Evolutionary conservation across 92 coral and sea anemone species (phyloP), one percentile per base, ranked within the genome.

Genomic region (Palythoa heliodiscus): DNA sequence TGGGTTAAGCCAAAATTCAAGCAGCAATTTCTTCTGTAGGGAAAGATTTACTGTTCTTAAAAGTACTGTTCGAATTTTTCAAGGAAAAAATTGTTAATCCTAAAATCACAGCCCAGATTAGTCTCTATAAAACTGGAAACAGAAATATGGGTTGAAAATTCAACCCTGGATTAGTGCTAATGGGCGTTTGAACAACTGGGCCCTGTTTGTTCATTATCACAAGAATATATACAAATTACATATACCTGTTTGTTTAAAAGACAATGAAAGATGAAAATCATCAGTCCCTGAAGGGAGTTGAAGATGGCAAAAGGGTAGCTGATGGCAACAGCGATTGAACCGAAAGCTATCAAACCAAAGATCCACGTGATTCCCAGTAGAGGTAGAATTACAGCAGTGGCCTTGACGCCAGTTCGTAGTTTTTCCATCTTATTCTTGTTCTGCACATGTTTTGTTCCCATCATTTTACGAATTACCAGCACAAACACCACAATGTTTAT

Each of bases 301-400:
- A 90, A 85, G 80, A 96, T 90, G 87, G 96, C 93, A 84, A 96
- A 96, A 17, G 94, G 80, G 82, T 92, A 96, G 83, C 92, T 90
- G 87, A 96, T 87, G 83, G 92, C 90, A 71, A 96, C 72, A 1
- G 96, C 91, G 14, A 89, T 92, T 40, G 95, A 83, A 76, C 85
- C 95, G 86, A 96, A 91, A 71, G 95, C 91, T 78, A 96, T 79
- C 80, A 96, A 88, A 17, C 98, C 98, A 80, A 96, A 96, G 74
- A 96, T 60, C 98, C 98, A 96, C 77, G 98, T 93, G 89, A 90
- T 75, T 8, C 98, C 98, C 55, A 95, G 98, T 54, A 95, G 84
- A 48, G 98, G 98, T 85, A 96, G 93, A 43, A 94, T 85, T 47
- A 94, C 95, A 15, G 97, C 98, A 39, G 95, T 76, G 76, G 98